Evolutionary conservation across 2,888 invertebrate species (phyloP).

Genomic region (Neoascia interrupta): DNA sequence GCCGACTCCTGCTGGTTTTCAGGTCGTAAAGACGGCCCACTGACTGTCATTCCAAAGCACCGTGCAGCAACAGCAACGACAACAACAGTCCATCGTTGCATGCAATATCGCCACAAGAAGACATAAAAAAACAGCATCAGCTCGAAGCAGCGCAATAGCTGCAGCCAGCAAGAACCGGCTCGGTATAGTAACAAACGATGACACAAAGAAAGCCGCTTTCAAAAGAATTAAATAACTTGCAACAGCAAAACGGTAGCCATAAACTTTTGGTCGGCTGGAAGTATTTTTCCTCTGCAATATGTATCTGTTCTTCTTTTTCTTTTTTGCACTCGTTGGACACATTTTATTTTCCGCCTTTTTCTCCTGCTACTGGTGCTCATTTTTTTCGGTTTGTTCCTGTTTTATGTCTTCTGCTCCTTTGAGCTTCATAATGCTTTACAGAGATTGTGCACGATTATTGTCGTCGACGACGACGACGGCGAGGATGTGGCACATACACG

Average conservation of each 20-base stretch:
- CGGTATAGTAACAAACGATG: conserved; percentile 64
- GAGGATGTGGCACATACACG: conserved; percentile 34
- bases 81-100: conserved; percentile 44
- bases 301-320: conserved; percentile 8
- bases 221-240: conserved; percentile 68
- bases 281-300: conserved; percentile 26
- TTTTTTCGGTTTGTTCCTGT: not conserved
- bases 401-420: conserved; percentile 51
- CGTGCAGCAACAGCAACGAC: conserved; percentile 25
- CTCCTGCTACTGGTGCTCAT: conserved; percentile 17
- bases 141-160: conserved; percentile 19
- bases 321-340: conserved; percentile 29
- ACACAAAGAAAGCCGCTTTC: conserved; percentile 69
- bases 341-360: conserved; percentile 58
- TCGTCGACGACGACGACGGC: conserved; percentile 44
- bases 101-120: conserved; percentile 46
- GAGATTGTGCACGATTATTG: conserved; percentile 68
- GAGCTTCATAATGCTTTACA: conserved; percentile 50
- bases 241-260: conserved; percentile 69
- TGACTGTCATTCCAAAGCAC: conserved; percentile 56
- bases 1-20: conserved; percentile 63
- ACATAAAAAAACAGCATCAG: not conserved
- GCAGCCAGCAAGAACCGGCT: conserved; percentile 45
- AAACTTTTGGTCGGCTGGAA: conserved; percentile 59
- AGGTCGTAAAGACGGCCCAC: conserved; percentile 67